Evolutionary conservation across 2,888 invertebrate species (phyloP), one percentile per base, ranked within the genome.

Genomic region (Parnassius smintheus): DNA sequence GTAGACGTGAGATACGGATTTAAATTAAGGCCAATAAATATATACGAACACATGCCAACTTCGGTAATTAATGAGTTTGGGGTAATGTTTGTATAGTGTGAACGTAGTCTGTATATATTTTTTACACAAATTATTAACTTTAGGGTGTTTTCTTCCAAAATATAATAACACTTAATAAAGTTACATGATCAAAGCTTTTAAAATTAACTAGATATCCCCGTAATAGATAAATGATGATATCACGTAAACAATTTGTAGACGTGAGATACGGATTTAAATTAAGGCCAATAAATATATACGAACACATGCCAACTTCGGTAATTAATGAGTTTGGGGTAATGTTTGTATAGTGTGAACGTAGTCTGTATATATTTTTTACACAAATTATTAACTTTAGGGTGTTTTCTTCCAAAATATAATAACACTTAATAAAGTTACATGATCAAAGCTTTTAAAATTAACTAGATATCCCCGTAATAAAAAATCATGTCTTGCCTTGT

Each of bases 271-370:
- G 13, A 49, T 18, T 25, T 50, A 56, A 55, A 61, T 61, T 50
- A 51, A 56, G 49, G 22, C 45, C 51, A 61, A 61, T 61, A 61
- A 61, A 61, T 61, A 61, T 61, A 56, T 45, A 61, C 56, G 56
- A 61, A 50, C 50, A 51, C 44, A n/a, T n/a, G n/a, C n/a, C n/a
- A n/a, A n/a, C n/a, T n/a, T n/a, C n/a, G n/a, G n/a, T n/a, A n/a
- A n/a, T n/a, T n/a, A n/a, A n/a, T n/a, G n/a, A n/a, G n/a, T n/a
- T n/a, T n/a, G n/a, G n/a, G n/a, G n/a, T n/a, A 45, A 45, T 50
- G 56, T 51, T 56, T 56, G 56, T 25, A 25, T 48, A 49, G 55
- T 41, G 56, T 42, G 1, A 18, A 4, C 50, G 44, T 49, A 44
- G 55, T 50, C 22, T 25, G 49, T 55, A 50, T 56, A 35, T 12